Evolutionary conservation across 2,113 vertebrate genomes (phyloP), one percentile per base, ranked within the genome.

Genomic region (Etheostoma cragini): DNA sequence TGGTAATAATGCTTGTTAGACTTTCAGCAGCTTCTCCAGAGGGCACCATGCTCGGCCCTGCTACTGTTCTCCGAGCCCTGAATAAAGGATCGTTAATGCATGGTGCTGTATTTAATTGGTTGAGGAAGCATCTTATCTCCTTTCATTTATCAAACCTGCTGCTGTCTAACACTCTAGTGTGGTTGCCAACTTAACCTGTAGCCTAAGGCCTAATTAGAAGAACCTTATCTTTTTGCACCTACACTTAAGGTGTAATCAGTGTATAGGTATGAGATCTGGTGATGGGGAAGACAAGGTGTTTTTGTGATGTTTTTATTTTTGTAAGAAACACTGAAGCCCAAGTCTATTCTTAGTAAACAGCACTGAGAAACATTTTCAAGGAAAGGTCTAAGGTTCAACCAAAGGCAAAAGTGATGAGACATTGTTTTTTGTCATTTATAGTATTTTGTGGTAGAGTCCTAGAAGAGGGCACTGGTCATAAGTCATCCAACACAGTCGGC

Each of bases 91-190:
- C 89, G 90, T 91, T 91, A 91, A 84, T 91, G 85, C 84, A 80
- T 80, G 75, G 76, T 76, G 87, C 84, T 89, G 74, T 85, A 64
- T 92, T 92, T 92, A 92, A 94, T 92, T 87, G 87, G 88, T 89
- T 85, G 78, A 88, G 89, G 92, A 92, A 89, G 85, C 87, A 87
- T 91, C 81, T 74, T 77, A 86, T 91, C 90, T 88, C 70, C 70
- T 87, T 90, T 88, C 78, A 89, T 93, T 93, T 89, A 91, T 93
- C 89, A 91, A 56, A 47, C 8, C 24, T 52, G 49, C 38, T 21
- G 19, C 77, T 73, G 56, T 67, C 61, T 75, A 61, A 50, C 68
- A 70, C 50, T 76, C 58, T 3, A 30, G 8, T 47, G 35, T 87
- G 53, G 47, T 73, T 77, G 62, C 49, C 78, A 82, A 85, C 89